Percentiles rank a stretch among this genome's conserved stretches.
Conservation (phyloP, 2,888 invertebrate species). For the Lasioglossum morio region DNA sequence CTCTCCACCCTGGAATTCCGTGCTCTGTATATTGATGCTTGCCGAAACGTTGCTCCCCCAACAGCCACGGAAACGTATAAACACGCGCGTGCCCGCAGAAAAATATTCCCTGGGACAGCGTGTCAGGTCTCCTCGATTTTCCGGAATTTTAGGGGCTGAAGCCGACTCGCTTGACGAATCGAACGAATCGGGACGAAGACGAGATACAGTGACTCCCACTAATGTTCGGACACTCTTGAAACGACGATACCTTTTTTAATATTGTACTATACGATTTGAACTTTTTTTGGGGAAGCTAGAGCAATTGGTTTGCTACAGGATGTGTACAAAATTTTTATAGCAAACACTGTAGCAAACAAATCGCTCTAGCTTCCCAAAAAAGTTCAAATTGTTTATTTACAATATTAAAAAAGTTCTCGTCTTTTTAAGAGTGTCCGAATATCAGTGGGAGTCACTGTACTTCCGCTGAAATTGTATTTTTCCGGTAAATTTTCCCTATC, state of each 20-base stretch:
- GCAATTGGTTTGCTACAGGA: too few relatives aligned
- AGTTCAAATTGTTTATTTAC: too few relatives aligned
- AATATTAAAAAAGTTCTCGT: too few relatives aligned
- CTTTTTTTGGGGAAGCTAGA: too few relatives aligned
- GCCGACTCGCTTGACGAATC: conserved; percentile 53
- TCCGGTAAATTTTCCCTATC: neutral
- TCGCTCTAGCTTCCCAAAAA: too few relatives aligned
- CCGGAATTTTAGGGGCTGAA: conserved; percentile 35
- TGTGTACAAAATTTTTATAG: too few relatives aligned
- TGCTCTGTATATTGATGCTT: conserved; percentile 83
- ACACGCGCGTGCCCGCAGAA: conserved; percentile 46
- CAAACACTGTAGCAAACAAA: too few relatives aligned
- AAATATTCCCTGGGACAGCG: conserved; percentile 49
- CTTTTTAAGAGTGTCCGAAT: too few relatives aligned
- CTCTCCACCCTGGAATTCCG: conserved; percentile 76
- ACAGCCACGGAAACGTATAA: conserved; percentile 48
- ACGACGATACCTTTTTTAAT: too few relatives aligned
- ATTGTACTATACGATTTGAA: too few relatives aligned
- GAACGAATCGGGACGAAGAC: conserved; percentile 52
- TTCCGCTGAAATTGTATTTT: neutral
- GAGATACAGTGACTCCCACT: neutral
- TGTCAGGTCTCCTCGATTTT: conserved; percentile 59
- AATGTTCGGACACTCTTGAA: too few relatives aligned
- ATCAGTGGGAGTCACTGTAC: too few relatives aligned
- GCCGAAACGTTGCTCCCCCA: conserved; percentile 67